Conservation (phyloP, 2,888 invertebrate genomes). For the Temnothorax ravouxi region DNA sequence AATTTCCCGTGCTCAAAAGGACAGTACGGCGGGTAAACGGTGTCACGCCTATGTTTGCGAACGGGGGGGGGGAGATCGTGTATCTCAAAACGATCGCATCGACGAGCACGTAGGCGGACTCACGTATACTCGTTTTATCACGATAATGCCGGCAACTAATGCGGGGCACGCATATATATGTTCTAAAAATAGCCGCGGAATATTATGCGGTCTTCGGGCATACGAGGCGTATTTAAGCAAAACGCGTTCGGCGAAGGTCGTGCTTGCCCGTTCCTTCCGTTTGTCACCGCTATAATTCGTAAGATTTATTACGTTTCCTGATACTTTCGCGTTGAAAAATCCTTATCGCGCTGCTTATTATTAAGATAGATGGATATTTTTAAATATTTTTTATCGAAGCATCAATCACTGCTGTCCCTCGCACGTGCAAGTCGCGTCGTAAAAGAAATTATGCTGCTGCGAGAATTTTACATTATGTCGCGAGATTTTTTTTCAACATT, state of each 20-base stretch:
- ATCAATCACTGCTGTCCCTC: not conserved
- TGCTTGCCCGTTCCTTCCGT: not conserved
- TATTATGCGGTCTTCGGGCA: slow-evolving; percentile 24
- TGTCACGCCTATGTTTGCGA: slow-evolving; percentile 65
- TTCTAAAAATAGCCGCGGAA: slow-evolving; percentile 32
- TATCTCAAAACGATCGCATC: slow-evolving; percentile 53
- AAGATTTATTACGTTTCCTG: not conserved
- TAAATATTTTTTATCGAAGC: not conserved
- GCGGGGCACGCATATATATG: not conserved
- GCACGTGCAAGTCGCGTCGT: not conserved
- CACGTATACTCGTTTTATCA: slow-evolving; percentile 41
- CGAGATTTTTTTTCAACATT: not conserved
- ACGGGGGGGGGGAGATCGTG: slow-evolving; percentile 23
- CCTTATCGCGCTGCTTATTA: slow-evolving; percentile 5
- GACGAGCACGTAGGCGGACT: slow-evolving; percentile 11
- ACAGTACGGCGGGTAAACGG: slow-evolving; percentile 25
- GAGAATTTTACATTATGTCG: not conserved
- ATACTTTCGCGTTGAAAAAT: not conserved
- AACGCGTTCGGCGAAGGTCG: slow-evolving; percentile 5
- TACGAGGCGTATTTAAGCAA: not conserved
- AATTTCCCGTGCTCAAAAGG: slow-evolving; percentile 32
- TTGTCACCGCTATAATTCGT: not conserved
- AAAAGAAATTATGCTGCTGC: not conserved
- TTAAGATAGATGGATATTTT: not conserved
- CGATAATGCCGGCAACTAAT: slow-evolving; percentile 43